phyloP scores from a whole-genome alignment of 2,888 invertebrate species.

The Acronicta alni region DNA sequence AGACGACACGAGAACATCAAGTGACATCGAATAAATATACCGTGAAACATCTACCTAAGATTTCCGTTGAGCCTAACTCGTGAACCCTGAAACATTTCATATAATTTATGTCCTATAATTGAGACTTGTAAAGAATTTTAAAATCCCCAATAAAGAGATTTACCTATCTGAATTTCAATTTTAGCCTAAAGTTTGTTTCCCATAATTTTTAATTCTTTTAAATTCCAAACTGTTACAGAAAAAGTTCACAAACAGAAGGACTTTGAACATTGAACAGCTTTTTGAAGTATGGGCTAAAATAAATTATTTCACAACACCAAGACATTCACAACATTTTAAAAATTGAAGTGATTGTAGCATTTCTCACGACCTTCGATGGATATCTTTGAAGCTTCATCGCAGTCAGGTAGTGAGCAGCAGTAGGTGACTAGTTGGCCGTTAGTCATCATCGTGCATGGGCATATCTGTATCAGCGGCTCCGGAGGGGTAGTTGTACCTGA shows the following conservation, averaged over 20 bases:
- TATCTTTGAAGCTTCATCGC: constrained; percentile 36
- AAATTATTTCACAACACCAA: constrained; percentile 24
- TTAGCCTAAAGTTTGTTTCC: constrained; percentile 5
- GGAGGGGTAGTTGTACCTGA: background rate
- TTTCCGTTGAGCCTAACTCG: constrained; percentile 40
- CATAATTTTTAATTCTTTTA: background rate
- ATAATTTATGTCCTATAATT: constrained; percentile 9
- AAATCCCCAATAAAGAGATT: constrained; percentile 43
- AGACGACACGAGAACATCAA: constrained; percentile 18
- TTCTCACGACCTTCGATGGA: constrained; percentile 3
- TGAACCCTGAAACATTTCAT: constrained; percentile 40
- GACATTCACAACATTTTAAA: constrained; percentile 13
- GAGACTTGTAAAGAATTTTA: constrained; percentile 21
- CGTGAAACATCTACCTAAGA: constrained; percentile 4
- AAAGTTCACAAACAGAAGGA: constrained; percentile 20
- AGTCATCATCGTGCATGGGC: constrained; percentile 26
- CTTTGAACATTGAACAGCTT: background rate
- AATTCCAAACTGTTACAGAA: constrained; percentile 20
- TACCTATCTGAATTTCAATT: constrained; percentile 32
- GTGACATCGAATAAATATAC: constrained; percentile 26
- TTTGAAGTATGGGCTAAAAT: constrained; percentile 18
- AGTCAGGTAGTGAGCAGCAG: constrained; percentile 32
- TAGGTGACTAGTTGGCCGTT: constrained; percentile 36
- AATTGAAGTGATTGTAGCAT: constrained; percentile 21
- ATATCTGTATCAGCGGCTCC: constrained; percentile 15